These are phyloP conservation scores for Metalampra italica DNA, from an alignment of 2,888 invertebrate species.

Conservation along the genomic window DNA sequence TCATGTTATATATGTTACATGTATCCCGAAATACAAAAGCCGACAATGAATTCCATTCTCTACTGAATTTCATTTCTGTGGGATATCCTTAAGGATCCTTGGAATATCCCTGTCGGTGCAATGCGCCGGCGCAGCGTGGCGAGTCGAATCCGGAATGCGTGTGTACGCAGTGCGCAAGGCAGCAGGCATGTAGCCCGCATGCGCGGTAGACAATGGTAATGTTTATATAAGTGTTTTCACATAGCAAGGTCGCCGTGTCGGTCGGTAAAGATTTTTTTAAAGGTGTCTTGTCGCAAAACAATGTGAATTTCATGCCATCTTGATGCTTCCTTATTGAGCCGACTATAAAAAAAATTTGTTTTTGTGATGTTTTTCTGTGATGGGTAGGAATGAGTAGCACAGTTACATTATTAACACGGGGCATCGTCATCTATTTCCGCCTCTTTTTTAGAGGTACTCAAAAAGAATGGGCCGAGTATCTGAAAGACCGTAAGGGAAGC, in stretches of 20 bases:
- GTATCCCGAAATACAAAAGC: too few relatives aligned
- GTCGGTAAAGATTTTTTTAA: slow-evolving; percentile 2
- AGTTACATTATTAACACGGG: too few relatives aligned
- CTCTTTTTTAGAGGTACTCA: too few relatives aligned
- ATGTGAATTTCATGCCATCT: neutral
- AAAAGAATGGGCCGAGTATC: too few relatives aligned
- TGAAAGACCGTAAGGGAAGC: too few relatives aligned
- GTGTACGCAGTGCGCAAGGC: slow-evolving; percentile 45
- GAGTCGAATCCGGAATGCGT: slow-evolving; percentile 67
- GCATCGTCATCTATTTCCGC: too few relatives aligned
- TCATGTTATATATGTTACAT: too few relatives aligned
- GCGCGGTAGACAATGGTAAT: slow-evolving; percentile 37
- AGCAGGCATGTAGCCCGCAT: slow-evolving; percentile 37
- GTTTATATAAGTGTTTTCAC: slow-evolving; percentile 51
- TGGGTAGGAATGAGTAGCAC: too few relatives aligned
- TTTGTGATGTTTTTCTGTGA: too few relatives aligned
- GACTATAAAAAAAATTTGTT: neutral
- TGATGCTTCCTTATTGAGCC: slow-evolving; percentile 1
- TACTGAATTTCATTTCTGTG: too few relatives aligned
- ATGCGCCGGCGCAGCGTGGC: slow-evolving; percentile 22
- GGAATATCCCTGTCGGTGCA: neutral
- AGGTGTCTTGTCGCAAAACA: neutral
- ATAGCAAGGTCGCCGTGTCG: slow-evolving; percentile 48
- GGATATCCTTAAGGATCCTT: too few relatives aligned
- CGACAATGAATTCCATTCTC: too few relatives aligned